phyloP scores from a whole-genome alignment of 2,888 invertebrate genomes.

The Apoda limacodes region DNA sequence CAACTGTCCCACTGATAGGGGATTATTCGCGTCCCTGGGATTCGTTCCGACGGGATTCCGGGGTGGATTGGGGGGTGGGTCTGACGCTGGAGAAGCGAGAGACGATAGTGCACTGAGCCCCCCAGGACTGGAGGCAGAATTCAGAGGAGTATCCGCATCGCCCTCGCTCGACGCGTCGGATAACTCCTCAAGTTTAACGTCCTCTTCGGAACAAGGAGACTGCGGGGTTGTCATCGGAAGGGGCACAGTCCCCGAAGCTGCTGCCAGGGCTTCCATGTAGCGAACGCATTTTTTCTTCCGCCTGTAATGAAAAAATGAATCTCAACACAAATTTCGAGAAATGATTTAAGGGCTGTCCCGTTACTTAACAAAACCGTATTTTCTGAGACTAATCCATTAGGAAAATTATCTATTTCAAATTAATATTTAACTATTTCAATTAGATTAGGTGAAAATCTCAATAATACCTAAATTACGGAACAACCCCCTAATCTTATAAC shows the following conservation, averaged over 20 bases:
- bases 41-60: conserved; percentile 91
- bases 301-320: conserved; percentile 73
- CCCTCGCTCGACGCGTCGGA: conserved; percentile 73
- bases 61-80: conserved; percentile 66
- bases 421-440: too few species aligned
- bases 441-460: too few species aligned
- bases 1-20: conserved; percentile 89
- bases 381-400: too few species aligned
- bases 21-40: conserved; percentile 93
- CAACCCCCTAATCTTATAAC: conserved; percentile 27
- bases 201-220: conserved; percentile 85
- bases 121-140: conserved; percentile 61
- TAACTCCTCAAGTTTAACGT: conserved; percentile 75
- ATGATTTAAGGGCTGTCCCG: conserved; percentile 13
- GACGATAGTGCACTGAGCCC: conserved; percentile 61
- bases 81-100: conserved; percentile 83
- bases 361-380: conserved; percentile 18
- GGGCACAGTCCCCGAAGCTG: conserved; percentile 76
- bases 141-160: conserved; percentile 63
- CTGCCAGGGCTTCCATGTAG: conserved; percentile 89
- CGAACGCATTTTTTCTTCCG: conserved; percentile 98
- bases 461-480: not conserved
- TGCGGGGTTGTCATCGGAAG: conserved; percentile 82
- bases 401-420: too few species aligned
- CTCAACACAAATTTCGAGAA: conserved; percentile 3